These are phyloP conservation scores for Eulemur macaco DNA, from an alignment of 2,113 vertebrate species.

Conservation along the genomic window DNA sequence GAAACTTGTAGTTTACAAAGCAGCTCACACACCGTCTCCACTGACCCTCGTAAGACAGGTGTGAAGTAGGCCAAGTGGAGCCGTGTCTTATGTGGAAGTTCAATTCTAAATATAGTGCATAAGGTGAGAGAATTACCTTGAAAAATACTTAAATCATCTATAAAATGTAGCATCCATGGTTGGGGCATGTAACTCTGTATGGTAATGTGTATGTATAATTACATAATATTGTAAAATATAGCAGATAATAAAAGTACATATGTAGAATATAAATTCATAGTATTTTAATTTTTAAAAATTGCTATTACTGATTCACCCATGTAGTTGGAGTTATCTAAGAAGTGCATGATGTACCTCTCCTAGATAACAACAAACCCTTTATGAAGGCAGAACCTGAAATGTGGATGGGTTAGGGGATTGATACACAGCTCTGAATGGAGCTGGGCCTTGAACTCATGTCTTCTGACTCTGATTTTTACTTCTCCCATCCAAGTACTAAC, in stretches of 20 bases:
- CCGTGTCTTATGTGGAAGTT: no score
- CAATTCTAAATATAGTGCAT: background rate
- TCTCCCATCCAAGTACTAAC: no score
- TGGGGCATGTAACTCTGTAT: background rate
- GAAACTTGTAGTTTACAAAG: background rate
- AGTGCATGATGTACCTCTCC: background rate
- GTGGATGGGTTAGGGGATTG: background rate
- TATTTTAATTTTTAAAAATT: background rate
- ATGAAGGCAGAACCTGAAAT: background rate
- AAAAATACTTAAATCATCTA: background rate
- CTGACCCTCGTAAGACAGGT: background rate
- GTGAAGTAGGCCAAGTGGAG: background rate
- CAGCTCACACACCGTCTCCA: background rate
- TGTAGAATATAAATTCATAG: background rate
- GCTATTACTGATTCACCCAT: background rate
- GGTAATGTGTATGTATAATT: no score
- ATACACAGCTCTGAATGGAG: background rate
- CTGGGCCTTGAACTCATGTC: background rate
- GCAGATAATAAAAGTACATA: background rate
- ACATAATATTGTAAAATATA: background rate
- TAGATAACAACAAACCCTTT: background rate
- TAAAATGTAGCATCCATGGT: background rate
- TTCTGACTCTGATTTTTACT: background rate
- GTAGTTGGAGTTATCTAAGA: background rate
- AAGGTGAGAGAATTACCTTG: background rate